Evolutionary conservation across 2,888 invertebrate species (phyloP).

Genomic region (Zhengitettix transpicula): DNA sequence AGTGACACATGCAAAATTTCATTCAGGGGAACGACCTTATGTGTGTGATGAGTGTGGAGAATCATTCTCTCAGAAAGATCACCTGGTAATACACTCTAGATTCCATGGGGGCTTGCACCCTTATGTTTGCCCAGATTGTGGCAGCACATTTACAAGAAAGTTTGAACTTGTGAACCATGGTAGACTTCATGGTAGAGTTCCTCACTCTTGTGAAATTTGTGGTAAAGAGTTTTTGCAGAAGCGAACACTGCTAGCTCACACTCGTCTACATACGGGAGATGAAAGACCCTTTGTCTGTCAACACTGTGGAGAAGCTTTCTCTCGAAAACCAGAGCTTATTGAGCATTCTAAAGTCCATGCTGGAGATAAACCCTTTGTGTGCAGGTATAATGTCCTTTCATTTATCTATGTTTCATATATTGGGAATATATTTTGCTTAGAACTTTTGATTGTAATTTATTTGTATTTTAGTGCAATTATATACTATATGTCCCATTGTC

Average conservation of each 20-base stretch:
- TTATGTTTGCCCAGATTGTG: constrained; percentile 84
- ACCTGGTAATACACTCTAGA: constrained; percentile 74
- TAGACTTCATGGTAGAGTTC: constrained; percentile 60
- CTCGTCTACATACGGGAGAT: constrained; percentile 47
- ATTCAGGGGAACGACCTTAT: constrained; percentile 68
- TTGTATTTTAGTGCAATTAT: too few species aligned
- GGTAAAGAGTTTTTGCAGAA: constrained; percentile 76
- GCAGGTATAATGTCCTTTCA: constrained; percentile 26
- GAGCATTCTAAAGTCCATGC: constrained; percentile 41
- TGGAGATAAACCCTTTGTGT: constrained; percentile 27
- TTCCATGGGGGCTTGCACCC: constrained; percentile 94
- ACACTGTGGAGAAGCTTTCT: constrained; percentile 61
- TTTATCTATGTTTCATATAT: not conserved
- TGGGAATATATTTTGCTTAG: not conserved
- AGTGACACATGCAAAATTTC: constrained; percentile 73
- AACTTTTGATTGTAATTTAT: not conserved
- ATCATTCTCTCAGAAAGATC: constrained; percentile 80
- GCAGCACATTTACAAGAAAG: constrained; percentile 67
- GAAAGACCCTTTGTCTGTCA: constrained; percentile 58
- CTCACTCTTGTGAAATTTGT: constrained; percentile 66
- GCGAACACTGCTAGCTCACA: constrained; percentile 59
- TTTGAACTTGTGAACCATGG: constrained; percentile 76
- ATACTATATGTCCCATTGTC: too few species aligned
- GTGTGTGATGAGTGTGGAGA: constrained; percentile 82
- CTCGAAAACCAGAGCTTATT: constrained; percentile 49